Conservation (phyloP, 2,888 invertebrate genomes). For the Parnassius glacialis region DNA sequence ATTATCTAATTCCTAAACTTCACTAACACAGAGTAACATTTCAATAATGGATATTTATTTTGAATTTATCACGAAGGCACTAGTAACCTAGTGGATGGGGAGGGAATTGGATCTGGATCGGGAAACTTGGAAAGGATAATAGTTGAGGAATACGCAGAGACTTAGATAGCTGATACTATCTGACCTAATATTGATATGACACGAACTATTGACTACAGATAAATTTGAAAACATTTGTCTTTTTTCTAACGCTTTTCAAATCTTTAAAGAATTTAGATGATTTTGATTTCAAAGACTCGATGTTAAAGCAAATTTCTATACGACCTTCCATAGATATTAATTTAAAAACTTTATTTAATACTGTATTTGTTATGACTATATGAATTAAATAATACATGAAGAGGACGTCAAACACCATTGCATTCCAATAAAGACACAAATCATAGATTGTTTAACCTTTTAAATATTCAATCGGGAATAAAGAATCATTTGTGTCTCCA, state of each 20-base stretch:
- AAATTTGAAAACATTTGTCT: conserved; percentile 35
- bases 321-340: neutral
- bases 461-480: conserved; percentile 4
- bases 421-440: conserved; percentile 26
- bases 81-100: conserved; percentile 67
- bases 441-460: neutral
- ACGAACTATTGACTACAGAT: conserved; percentile 28
- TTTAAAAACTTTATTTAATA: conserved; percentile 58
- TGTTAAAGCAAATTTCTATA: neutral
- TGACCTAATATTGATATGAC: conserved; percentile 26
- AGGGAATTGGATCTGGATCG: conserved; percentile 32
- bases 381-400: conserved; percentile 48
- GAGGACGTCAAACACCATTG: conserved; percentile 23
- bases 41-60: conserved; percentile 36
- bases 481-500: conserved; percentile 30
- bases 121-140: neutral
- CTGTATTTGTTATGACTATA: conserved; percentile 52
- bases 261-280: conserved; percentile 24
- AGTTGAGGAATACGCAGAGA: conserved; percentile 6
- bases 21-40: conserved; percentile 71
- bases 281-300: neutral
- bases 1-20: conserved; percentile 51
- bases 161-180: conserved; percentile 25
- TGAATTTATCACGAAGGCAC: conserved; percentile 62
- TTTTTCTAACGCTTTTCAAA: conserved; percentile 32